A percentile compares a stretch with the other conserved stretches of the same genome.
These are phyloP conservation scores for Orcinus orca DNA, from an alignment of 2,113 vertebrate genomes.

Conservation along the genomic window DNA sequence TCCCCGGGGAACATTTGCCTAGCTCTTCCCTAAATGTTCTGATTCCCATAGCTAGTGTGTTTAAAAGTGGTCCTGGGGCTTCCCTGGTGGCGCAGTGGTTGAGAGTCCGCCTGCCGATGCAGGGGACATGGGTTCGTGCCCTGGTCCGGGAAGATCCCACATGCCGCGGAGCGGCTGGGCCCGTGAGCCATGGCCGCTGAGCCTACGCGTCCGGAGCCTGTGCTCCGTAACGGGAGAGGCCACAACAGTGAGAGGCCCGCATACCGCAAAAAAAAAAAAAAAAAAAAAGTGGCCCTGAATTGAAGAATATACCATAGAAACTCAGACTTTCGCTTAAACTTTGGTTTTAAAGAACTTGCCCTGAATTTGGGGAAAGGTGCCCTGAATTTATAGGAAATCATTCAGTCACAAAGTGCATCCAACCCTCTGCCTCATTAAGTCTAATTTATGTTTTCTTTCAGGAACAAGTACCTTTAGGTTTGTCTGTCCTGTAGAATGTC, in stretches of 20 bases:
- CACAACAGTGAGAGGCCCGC: too few species aligned
- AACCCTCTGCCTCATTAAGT: not conserved
- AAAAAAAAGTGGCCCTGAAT: not conserved
- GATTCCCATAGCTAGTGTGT: not conserved
- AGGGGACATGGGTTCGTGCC: too few species aligned
- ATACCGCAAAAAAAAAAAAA: too few species aligned
- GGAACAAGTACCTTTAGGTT: not conserved
- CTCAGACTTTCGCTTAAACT: not conserved
- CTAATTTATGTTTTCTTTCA: not conserved
- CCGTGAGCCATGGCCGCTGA: too few species aligned
- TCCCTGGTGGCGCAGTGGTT: too few species aligned
- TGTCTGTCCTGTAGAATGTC: not conserved
- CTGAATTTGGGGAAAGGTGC: not conserved
- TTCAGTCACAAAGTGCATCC: not conserved
- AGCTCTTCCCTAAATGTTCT: not conserved
- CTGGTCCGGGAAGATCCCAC: too few species aligned
- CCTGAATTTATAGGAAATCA: not conserved
- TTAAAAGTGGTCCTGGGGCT: not conserved
- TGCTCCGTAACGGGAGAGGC: too few species aligned
- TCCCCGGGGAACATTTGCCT: not conserved
- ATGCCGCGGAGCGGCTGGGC: too few species aligned
- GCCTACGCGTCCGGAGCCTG: too few species aligned
- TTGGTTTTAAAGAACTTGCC: not conserved
- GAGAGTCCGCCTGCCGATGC: too few species aligned
- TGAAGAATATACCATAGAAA: not conserved